A percentile compares a stretch with the other conserved stretches of the same genome.
Conservation (phyloP, 2,797 vertebrate species). For the Labeo calbasu region DNA sequence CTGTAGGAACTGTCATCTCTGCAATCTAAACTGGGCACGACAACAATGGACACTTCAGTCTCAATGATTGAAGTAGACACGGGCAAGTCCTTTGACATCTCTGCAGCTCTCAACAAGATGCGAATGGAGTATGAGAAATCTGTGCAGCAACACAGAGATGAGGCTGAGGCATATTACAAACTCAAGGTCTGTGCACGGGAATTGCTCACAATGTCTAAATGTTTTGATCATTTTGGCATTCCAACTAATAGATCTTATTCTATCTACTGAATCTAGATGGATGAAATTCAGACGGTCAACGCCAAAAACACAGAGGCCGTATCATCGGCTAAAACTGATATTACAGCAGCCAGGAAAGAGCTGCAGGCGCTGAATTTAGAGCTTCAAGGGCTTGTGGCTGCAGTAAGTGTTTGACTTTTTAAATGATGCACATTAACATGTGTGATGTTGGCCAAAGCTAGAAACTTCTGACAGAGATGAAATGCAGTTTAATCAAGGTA, state of each 20-base stretch:
- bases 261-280: constrained; percentile 62
- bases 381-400: constrained; percentile 65
- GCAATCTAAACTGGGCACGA: constrained; percentile 68
- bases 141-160: constrained; percentile 69
- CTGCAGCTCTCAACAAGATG: constrained; percentile 68
- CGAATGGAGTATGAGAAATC: constrained; percentile 70
- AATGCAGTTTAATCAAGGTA: not conserved
- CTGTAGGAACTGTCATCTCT: constrained; percentile 67
- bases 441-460: not conserved
- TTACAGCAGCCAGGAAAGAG: constrained; percentile 65
- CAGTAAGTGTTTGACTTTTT: constrained; percentile 57
- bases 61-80: constrained; percentile 75
- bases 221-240: not conserved
- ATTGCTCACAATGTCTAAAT: not conserved
- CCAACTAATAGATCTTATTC: not conserved
- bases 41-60: constrained; percentile 66
- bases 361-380: constrained; percentile 66
- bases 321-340: constrained; percentile 63
- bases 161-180: constrained; percentile 73
- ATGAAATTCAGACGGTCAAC: constrained; percentile 68
- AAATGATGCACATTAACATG: not conserved
- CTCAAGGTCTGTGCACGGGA: constrained; percentile 61
- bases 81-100: constrained; percentile 70
- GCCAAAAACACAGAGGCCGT: constrained; percentile 69
- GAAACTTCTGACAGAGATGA: not conserved